phyloP scores from a whole-genome alignment of 2,888 invertebrate species.

The Acrocyrtus sp. region DNA sequence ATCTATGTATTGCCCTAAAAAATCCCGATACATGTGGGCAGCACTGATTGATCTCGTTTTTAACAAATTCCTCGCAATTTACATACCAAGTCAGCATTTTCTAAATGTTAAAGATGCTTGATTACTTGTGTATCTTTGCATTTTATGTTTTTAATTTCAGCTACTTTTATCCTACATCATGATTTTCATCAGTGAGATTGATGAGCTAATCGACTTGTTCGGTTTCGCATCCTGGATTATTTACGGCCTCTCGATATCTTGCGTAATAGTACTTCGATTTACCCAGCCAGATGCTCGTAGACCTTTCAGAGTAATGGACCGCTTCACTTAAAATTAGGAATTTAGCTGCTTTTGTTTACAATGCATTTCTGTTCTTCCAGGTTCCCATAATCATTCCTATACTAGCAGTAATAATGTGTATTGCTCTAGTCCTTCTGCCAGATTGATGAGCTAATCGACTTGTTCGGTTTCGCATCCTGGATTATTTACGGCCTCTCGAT shows the following conservation, averaged over 20 bases:
- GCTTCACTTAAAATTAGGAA: no score
- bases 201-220: conserved; percentile 95
- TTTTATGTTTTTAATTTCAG: conserved; percentile 68
- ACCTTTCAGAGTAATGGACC: conserved; percentile 96
- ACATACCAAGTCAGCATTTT: not conserved
- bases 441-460: conserved; percentile 93
- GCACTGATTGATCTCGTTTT: no score
- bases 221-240: conserved; percentile 98
- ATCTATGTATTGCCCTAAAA: no score
- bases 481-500: conserved; percentile 96
- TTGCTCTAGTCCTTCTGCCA: conserved; percentile 69
- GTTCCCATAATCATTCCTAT: conserved; percentile 67
- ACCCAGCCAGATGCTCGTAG: conserved; percentile 91
- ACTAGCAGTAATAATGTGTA: conserved; percentile 66
- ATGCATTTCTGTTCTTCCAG: conserved; percentile 65
- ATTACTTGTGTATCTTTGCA: no score
- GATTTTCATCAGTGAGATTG: conserved; percentile 93
- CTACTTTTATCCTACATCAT: conserved; percentile 87
- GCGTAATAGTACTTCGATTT: conserved; percentile 89
- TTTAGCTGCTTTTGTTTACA: no score
- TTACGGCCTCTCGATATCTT: conserved; percentile 94
- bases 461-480: conserved; percentile 98
- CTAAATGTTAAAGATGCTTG: not conserved
- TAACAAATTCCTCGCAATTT: no score
- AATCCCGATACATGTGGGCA: no score